Evolutionary conservation across 2,797 vertebrate genomes (phyloP), one percentile per base, ranked within the genome.

Genomic region (Lacerta viridis): DNA sequence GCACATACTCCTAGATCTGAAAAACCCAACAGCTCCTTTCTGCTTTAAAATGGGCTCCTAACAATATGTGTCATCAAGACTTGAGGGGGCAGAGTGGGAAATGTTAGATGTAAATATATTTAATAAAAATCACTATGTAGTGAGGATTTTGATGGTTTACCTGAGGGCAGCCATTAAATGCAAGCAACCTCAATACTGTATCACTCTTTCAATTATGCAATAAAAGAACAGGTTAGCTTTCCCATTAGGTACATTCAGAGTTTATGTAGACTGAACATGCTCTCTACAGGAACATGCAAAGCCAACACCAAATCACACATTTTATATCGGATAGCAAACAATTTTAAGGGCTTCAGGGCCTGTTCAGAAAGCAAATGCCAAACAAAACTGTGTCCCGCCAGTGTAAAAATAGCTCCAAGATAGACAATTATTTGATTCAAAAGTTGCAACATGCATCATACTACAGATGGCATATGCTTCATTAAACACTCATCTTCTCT

Each of bases 221-320:
- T 64, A 46, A 87, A 66, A 80, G 27, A 41, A 50, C 41, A 66
- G 41, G 59, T 83, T 59, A 59, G 61, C 18, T 78, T 50, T 83
- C 59, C 69, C 74, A 80, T 87, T 80, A 77, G 66, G 43, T 23
- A 79, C 27, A 43, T 79, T 43, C 75, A 43, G 87, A 46, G 20
- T 27, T 71, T 79, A 41, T 10, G 18, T 27, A 39, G 17, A 41
- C 43, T 33, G 27, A 77, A 55, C 68, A 46, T 55, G 36, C 46
- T n/a, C 29, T 15, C 27, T 71, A 9, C 69, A n/a, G 1, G n/a
- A 71, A 71, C 69, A 10, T 25, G 6, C n/a, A 80, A 84, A 88
- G 39, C 20, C 23, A 23, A 29, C 50, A 64, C 27, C 29, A 85
- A 84, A 71, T 17, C 7, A 43, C 7, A 27, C 71, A 33, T 61